Evolutionary conservation across 2,797 vertebrate species (phyloP).

Genomic region (Pseudomugil tenellus): DNA sequence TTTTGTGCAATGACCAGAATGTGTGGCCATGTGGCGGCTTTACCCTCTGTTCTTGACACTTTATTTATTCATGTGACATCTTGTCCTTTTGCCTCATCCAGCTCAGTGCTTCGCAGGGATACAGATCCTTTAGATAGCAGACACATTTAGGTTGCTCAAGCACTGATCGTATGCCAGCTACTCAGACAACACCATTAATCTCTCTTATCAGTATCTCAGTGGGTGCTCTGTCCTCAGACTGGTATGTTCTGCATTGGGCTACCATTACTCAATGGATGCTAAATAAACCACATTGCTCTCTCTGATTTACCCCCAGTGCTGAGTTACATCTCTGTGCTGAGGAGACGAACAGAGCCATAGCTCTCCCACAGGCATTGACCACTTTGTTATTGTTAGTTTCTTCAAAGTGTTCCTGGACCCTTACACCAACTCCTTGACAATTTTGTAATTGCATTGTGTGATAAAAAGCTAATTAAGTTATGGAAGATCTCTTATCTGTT

Average conservation of each 20-base stretch:
- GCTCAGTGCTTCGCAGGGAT: constrained; percentile 75
- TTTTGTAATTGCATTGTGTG: constrained; percentile 83
- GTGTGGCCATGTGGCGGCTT: constrained; percentile 42
- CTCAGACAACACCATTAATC: constrained; percentile 88
- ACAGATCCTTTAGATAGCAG: constrained; percentile 85
- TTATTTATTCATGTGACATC: constrained; percentile 81
- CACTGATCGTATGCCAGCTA: constrained; percentile 82
- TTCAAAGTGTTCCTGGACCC: constrained; percentile 72
- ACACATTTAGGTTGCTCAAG: constrained; percentile 84
- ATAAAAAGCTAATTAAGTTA: constrained; percentile 90
- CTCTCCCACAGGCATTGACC: constrained; percentile 70
- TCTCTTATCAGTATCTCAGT: constrained; percentile 86
- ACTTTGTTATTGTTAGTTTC: constrained; percentile 80
- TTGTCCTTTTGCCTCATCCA: constrained; percentile 81
- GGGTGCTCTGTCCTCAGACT: constrained; percentile 77
- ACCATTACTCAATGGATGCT: constrained; percentile 78
- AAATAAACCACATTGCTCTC: constrained; percentile 74
- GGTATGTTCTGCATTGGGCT: constrained; percentile 78
- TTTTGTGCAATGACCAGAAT: constrained; percentile 72
- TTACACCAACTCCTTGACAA: constrained; percentile 80
- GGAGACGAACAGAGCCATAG: constrained; percentile 64
- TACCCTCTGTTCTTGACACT: constrained; percentile 55
- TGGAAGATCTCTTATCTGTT: constrained; percentile 84
- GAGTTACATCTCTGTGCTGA: constrained; percentile 64
- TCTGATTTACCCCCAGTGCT: constrained; percentile 72